These are phyloP conservation scores for Panagrolaimus sp. DNA, from an alignment of 1,140 invertebrate species.

Conservation along the genomic window DNA sequence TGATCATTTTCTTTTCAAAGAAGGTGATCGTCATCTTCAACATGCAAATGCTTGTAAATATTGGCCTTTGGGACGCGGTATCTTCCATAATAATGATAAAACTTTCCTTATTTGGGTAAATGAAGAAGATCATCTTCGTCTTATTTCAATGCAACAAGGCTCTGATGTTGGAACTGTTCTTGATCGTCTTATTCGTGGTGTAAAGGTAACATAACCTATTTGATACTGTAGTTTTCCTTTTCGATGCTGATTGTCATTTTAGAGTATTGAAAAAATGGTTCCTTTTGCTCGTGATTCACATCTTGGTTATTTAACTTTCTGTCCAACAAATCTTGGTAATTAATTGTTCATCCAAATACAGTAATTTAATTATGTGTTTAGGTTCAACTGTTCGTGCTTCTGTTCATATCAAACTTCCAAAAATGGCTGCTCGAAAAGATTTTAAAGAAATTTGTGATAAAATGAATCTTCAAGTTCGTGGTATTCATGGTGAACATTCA, in stretches of 20 bases:
- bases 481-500: constrained; percentile 61
- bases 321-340: constrained; percentile 84
- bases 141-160: constrained; percentile 73
- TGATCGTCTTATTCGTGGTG: constrained; percentile 71
- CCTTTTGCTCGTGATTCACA: constrained; percentile 85
- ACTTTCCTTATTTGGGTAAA: constrained; percentile 95
- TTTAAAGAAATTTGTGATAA: constrained; percentile 77
- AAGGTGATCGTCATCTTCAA: constrained; percentile 65
- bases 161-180: constrained; percentile 77
- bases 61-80: constrained; percentile 83
- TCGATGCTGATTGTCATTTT: constrained; percentile 60
- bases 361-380: too few species aligned
- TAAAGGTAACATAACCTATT: constrained; percentile 40
- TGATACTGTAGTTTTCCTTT: not conserved
- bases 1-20: constrained; percentile 95
- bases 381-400: constrained; percentile 91
- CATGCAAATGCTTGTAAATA: constrained; percentile 81
- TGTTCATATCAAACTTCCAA: constrained; percentile 93
- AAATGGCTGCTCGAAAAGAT: constrained; percentile 78
- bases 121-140: constrained; percentile 81
- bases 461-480: constrained; percentile 78
- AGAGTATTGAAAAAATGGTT: constrained; percentile 80
- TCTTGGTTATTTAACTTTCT: constrained; percentile 92
- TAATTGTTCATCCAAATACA: too few species aligned
- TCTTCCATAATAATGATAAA: constrained; percentile 89